Base-by-base conservation (phyloP, 2,113 vertebrate genomes). In the Brachirus orientalis region DNA sequence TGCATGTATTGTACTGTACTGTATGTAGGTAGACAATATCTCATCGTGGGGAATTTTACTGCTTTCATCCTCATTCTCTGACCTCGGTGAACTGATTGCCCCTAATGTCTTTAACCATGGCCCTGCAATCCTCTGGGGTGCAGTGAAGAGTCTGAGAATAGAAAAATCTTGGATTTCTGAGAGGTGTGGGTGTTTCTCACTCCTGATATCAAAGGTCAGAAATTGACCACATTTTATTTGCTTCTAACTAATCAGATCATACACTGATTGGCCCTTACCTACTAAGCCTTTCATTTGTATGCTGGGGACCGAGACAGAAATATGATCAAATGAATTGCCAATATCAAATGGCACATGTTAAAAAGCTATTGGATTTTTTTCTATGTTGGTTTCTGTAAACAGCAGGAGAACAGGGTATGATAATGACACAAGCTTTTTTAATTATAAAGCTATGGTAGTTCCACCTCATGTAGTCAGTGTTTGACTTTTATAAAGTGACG, bases 51-150 rank as follows among this genome's bases (percentile, higher is more conserved):
- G 53, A 65, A 52, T 68, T 65, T 77, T 74, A 83, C 80, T 79
- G 70, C 71, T 87, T 82, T 88, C 54, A 79, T 75, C 51, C 48
- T 66, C 53, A 68, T 84, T 75, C 65, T 45, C 41, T 85, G 86
- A 87, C 84, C 80, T 77, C 73, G 71, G 70, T 67, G 75, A 84
- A 83, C 65, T 83, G 86, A 83, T 70, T 79, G 68, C 63, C 64
- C 59, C 72, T 79, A 85, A 87, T 78, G 76, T 75, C 77, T 82
- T 88, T 86, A 86, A 74, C 74, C 68, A 80, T 62, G 80, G 67
- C 63, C 67, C 61, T 73, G 41, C 58, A 70, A 68, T 74, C 79
- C 88, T 77, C 83, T 28, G 28, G 72, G 73, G 78, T 10, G 36
- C 77, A 75, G 65, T 82, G 67, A 72, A 73, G 63, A 79, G 66